Percentiles rank a stretch among this genome's conserved stretches.
Evolutionary conservation across 2,888 invertebrate species (phyloP).

Genomic region (Hyposoter didymator): DNA sequence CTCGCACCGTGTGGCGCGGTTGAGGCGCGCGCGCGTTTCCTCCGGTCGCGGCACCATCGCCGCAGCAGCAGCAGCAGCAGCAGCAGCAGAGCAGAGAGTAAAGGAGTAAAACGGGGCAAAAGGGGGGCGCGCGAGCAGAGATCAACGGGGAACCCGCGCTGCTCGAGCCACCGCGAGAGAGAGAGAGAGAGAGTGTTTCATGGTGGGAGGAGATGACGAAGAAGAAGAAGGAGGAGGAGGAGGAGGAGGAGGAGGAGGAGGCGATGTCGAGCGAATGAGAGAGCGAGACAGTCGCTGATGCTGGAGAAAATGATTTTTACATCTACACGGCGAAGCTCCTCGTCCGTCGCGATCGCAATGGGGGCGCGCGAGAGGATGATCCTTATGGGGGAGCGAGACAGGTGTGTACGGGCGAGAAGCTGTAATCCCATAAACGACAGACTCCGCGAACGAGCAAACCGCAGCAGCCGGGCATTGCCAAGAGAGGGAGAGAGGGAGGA

Average conservation of each 20-base stretch:
- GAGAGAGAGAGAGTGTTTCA: slow-evolving; percentile 40
- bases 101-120: slow-evolving; percentile 64
- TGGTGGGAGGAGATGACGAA: slow-evolving; percentile 78
- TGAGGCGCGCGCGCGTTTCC: slow-evolving; percentile 66
- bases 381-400: slow-evolving; percentile 73
- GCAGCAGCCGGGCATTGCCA: slow-evolving; percentile 44
- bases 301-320: not conserved
- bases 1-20: slow-evolving; percentile 59
- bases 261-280: slow-evolving; percentile 38
- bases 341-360: too few relatives aligned
- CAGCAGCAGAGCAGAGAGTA: slow-evolving; percentile 30
- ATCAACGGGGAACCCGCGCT: slow-evolving; percentile 63
- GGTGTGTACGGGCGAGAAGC: slow-evolving; percentile 71
- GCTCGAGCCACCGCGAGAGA: slow-evolving; percentile 57
- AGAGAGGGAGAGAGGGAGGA: not conserved
- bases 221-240: slow-evolving; percentile 83
- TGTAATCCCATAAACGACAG: slow-evolving; percentile 30
- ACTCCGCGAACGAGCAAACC: slow-evolving; percentile 32
- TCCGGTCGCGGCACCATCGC: slow-evolving; percentile 59
- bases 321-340: too few relatives aligned
- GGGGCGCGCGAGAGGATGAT: slow-evolving; percentile 58
- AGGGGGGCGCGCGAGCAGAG: slow-evolving; percentile 47
- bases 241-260: too few relatives aligned
- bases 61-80: too few relatives aligned
- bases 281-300: slow-evolving; percentile 18